Evolutionary conservation across 2,113 vertebrate species (phyloP).

Genomic region (Solenodon paradoxus): DNA sequence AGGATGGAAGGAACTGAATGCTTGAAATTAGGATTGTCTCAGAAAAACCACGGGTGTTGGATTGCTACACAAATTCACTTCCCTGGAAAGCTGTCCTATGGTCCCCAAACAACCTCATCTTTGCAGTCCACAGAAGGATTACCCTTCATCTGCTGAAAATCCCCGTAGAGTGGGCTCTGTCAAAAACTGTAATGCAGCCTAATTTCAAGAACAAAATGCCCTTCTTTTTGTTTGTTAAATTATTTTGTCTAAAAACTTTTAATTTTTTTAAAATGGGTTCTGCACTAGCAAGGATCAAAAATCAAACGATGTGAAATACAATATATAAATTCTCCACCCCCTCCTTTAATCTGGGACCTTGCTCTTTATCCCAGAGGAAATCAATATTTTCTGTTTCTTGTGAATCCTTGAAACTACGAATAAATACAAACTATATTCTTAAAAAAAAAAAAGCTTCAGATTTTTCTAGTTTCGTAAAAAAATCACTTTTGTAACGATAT

Average conservation of each 20-base stretch:
- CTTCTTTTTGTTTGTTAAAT: not conserved
- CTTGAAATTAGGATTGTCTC: constrained; percentile 4
- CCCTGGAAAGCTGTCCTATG: not conserved
- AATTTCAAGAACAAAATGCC: not conserved
- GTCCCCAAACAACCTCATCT: not conserved
- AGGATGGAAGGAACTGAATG: not conserved
- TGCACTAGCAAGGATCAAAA: not conserved
- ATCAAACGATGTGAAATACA: constrained; percentile 24
- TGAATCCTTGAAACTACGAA: not conserved
- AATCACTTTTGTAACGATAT: not conserved
- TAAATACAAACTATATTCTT: not conserved
- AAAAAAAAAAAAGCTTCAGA: not conserved
- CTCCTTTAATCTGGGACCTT: not conserved
- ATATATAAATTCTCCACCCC: not conserved
- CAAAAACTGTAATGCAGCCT: not conserved
- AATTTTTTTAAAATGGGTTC: not conserved
- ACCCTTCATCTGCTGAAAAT: not conserved
- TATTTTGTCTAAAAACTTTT: not conserved
- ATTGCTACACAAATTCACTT: not conserved
- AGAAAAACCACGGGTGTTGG: not conserved
- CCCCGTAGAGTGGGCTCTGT: not conserved
- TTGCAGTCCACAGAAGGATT: not conserved
- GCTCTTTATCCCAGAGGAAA: not conserved
- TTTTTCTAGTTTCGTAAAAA: constrained; percentile 48
- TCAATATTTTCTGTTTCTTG: not conserved